A percentile compares a stretch with the other conserved stretches of the same genome.
Evolutionary conservation across 1,140 invertebrate species (phyloP).

Genomic region (Venustaconcha ellipsiformis): DNA sequence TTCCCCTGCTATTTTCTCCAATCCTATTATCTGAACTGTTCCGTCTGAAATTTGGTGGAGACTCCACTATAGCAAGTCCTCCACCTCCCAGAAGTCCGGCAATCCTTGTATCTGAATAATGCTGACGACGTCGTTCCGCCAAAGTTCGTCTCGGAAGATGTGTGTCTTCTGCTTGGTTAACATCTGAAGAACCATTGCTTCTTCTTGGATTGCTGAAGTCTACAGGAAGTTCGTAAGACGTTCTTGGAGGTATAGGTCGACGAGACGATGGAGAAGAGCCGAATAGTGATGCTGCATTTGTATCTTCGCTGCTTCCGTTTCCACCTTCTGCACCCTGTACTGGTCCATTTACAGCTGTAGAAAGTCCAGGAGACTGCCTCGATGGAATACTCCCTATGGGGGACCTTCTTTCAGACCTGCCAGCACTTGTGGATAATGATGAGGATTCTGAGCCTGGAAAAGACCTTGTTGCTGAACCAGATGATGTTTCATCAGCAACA

Average conservation of each 20-base stretch:
- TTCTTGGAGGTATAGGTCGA: neutral
- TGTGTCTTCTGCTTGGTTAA: slow-evolving; percentile 1
- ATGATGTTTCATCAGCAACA: slow-evolving; percentile 1
- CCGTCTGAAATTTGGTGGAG: too few relatives aligned
- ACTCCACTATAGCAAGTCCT: neutral
- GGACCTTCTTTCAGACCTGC: too few relatives aligned
- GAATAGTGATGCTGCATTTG: too few relatives aligned
- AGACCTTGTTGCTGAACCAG: neutral
- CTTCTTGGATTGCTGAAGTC: slow-evolving; percentile 16
- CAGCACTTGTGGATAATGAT: too few relatives aligned
- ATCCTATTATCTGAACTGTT: too few relatives aligned
- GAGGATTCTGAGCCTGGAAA: slow-evolving; percentile 3
- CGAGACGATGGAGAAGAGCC: neutral
- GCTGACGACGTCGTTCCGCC: slow-evolving; percentile 38
- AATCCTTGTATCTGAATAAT: slow-evolving; percentile 49
- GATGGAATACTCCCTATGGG: too few relatives aligned
- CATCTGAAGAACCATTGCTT: slow-evolving; percentile 11
- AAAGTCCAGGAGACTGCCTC: too few relatives aligned
- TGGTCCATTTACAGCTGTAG: too few relatives aligned
- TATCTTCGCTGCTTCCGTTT: too few relatives aligned
- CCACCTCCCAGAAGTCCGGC: slow-evolving; percentile 28
- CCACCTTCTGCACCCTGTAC: too few relatives aligned
- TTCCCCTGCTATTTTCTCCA: too few relatives aligned
- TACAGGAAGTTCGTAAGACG: slow-evolving; percentile 19
- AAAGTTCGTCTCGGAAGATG: slow-evolving; percentile 20